These are phyloP conservation scores for Trematocara zebra DNA, from an alignment of 2,113 vertebrate genomes.

Conservation along the genomic window DNA sequence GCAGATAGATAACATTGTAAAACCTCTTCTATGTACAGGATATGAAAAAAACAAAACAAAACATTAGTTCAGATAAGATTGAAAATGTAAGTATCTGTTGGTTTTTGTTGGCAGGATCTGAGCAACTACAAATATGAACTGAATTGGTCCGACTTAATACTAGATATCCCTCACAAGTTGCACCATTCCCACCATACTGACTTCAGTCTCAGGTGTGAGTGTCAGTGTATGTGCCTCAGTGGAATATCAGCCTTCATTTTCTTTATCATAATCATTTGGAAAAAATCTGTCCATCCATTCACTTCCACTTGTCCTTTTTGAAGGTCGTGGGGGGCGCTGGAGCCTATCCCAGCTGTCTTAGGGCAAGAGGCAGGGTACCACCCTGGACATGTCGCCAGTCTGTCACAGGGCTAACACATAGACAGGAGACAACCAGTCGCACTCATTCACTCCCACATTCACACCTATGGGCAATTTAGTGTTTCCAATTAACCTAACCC, in stretches of 20 bases:
- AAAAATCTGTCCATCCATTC: background rate
- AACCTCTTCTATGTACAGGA: background rate
- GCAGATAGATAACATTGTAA: background rate
- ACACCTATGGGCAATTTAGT: background rate
- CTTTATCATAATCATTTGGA: background rate
- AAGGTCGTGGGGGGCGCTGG: fast-evolving
- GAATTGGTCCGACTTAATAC: background rate
- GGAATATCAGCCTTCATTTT: background rate
- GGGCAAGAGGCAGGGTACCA: background rate
- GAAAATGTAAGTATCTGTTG: background rate
- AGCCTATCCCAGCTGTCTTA: background rate
- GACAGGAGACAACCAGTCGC: background rate
- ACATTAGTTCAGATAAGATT: background rate
- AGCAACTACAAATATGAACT: background rate
- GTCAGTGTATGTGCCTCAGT: background rate
- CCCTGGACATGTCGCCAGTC: background rate
- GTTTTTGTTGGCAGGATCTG: background rate
- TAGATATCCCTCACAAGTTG: background rate
- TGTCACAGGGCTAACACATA: background rate
- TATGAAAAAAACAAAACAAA: too few species aligned
- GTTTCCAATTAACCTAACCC: background rate
- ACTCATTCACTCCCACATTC: background rate
- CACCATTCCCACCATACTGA: background rate
- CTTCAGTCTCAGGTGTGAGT: background rate
- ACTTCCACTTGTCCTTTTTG: background rate